Conservation (phyloP, 2,113 vertebrate species). For the Bucco capensis region DNA sequence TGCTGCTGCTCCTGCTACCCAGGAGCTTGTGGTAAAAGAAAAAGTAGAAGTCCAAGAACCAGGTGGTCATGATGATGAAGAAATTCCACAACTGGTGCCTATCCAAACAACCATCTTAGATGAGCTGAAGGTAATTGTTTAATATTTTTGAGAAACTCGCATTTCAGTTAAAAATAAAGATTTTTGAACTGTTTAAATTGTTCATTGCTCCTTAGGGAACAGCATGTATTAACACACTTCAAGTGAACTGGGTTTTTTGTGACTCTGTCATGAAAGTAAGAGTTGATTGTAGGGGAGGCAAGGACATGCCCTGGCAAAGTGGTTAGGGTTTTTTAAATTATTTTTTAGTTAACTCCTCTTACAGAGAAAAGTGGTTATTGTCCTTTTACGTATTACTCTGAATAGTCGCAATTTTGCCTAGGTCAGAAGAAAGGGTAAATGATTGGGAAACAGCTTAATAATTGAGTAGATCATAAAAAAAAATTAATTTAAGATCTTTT, state of each 20-base stretch:
- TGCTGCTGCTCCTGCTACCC: background rate
- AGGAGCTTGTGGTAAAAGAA: background rate
- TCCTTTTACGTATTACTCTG: background rate
- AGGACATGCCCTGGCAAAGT: background rate
- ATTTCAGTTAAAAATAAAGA: background rate
- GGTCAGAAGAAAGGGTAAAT: background rate
- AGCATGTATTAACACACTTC: background rate
- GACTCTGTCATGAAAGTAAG: background rate
- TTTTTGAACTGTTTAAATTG: background rate
- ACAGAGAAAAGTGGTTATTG: background rate
- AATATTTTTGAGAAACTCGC: background rate
- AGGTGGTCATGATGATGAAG: background rate
- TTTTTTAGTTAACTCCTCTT: background rate
- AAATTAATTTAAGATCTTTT: background rate
- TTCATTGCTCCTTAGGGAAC: background rate
- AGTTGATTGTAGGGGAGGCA: too few relatives aligned
- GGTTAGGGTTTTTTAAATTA: background rate
- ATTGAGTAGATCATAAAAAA: background rate
- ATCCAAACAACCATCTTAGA: background rate
- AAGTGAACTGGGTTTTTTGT: background rate
- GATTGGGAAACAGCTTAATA: background rate
- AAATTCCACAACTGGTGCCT: constrained; percentile 69
- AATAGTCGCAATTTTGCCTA: background rate
- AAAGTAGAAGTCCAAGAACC: background rate
- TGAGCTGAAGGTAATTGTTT: constrained; percentile 5